phyloP scores from a whole-genome alignment of 2,113 vertebrate genomes.

The Pitta sordida region DNA sequence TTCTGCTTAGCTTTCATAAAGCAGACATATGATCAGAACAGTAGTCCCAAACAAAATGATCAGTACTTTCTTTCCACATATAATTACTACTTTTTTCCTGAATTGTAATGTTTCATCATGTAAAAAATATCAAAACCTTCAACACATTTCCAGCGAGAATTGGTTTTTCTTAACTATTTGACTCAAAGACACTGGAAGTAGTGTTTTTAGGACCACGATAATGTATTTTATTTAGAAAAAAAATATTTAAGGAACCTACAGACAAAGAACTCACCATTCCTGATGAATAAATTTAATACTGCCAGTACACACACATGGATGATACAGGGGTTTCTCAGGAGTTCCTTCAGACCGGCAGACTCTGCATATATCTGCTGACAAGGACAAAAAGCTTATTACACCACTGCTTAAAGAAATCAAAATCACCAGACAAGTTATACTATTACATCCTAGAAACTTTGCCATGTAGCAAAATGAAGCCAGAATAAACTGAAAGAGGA shows the following conservation, averaged over 20 bases:
- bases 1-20: not conserved
- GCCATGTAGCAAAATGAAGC: not conserved
- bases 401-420: not conserved
- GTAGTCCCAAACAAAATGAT: not conserved
- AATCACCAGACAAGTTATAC: not conserved
- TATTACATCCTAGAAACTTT: not conserved
- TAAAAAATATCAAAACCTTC: not conserved
- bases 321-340: constrained; percentile 95
- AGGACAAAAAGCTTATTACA: constrained; percentile 3
- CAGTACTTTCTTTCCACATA: not conserved
- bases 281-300: constrained; percentile 99
- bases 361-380: constrained; percentile 91
- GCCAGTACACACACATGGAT: constrained; percentile 98
- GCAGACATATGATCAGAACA: not conserved
- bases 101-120: not conserved
- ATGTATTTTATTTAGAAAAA: not conserved
- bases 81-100: not conserved
- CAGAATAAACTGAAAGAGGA: not conserved
- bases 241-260: not conserved
- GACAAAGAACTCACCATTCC: constrained; percentile 87
- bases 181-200: not conserved
- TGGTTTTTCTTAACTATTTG: not conserved
- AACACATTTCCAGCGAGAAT: not conserved
- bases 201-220: not conserved
- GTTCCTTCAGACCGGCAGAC: constrained; percentile 98